Percentiles rank a stretch among this genome's conserved stretches.
These are phyloP conservation scores for Sterna hirundo DNA, from an alignment of 2,113 vertebrate genomes.

Conservation along the genomic window DNA sequence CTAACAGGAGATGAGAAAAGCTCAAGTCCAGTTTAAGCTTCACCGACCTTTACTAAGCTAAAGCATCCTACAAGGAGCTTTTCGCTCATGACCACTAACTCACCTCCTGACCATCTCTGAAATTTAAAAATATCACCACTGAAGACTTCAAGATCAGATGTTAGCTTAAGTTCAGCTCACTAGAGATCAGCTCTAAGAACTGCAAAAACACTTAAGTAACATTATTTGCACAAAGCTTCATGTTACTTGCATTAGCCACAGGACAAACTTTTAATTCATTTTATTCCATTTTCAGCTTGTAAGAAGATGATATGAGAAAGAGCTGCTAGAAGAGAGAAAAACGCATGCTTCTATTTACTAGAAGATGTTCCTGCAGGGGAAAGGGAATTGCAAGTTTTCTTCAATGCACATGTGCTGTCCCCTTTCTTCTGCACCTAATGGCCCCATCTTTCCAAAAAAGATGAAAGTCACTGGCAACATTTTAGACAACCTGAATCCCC, in stretches of 20 bases:
- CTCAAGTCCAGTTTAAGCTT: neutral
- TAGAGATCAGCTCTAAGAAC: neutral
- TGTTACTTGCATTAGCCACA: neutral
- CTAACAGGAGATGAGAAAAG: neutral
- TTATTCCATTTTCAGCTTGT: neutral
- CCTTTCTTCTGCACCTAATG: neutral
- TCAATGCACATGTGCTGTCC: neutral
- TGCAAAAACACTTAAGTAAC: neutral
- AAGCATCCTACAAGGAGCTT: neutral
- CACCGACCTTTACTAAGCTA: neutral
- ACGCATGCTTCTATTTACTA: neutral
- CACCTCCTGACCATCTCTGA: neutral
- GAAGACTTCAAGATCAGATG: neutral
- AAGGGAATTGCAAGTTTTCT: neutral
- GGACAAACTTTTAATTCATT: neutral
- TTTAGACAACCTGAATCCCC: neutral
- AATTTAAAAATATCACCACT: neutral
- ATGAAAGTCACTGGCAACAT: neutral
- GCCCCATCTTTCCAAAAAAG: neutral
- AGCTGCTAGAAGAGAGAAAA: neutral
- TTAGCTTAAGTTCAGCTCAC: neutral
- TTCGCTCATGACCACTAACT: neutral
- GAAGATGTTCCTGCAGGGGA: neutral
- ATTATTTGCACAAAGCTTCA: neutral
- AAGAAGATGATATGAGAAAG: neutral